These are phyloP conservation scores for Benthosema pterotum DNA, from an alignment of 2,797 vertebrate species.

Conservation along the genomic window DNA sequence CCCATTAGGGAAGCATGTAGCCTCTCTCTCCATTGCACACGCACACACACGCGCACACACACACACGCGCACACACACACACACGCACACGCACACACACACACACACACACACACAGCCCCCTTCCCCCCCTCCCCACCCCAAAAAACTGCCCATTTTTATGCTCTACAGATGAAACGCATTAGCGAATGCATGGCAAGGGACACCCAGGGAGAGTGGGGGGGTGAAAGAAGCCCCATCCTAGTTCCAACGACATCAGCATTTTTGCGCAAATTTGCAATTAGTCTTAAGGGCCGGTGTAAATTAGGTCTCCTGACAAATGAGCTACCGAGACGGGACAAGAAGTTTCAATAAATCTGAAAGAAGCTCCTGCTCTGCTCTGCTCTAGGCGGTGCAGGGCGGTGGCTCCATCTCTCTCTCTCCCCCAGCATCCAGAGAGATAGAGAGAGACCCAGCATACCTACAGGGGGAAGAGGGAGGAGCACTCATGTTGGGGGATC, in stretches of 20 bases:
- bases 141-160: conserved; percentile 85
- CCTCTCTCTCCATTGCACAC: conserved; percentile 57
- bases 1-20: conserved; percentile 60
- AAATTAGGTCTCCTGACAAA: conserved; percentile 99
- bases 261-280: conserved; percentile 98
- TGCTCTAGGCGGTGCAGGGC: conserved; percentile 59
- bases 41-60: conserved; percentile 78
- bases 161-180: conserved; percentile 96
- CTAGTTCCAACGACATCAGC: conserved; percentile 97
- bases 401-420: conserved; percentile 61
- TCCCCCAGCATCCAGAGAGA: conserved; percentile 66
- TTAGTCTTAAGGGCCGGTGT: conserved; percentile 99
- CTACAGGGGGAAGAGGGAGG: conserved; percentile 59
- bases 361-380: conserved; percentile 30
- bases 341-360: conserved; percentile 85
- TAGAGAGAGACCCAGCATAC: conserved; percentile 48
- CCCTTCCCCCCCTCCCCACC: too few species aligned
- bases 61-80: conserved; percentile 47
- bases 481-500: conserved; percentile 57
- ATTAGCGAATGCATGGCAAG: conserved; percentile 96
- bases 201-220: conserved; percentile 90
- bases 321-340: conserved; percentile 94
- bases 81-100: conserved; percentile 65
- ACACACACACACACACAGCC: conserved; percentile 81
- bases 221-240: conserved; percentile 60